phyloP scores from a whole-genome alignment of 2,888 invertebrate genomes.

The Eulithis prunata region DNA sequence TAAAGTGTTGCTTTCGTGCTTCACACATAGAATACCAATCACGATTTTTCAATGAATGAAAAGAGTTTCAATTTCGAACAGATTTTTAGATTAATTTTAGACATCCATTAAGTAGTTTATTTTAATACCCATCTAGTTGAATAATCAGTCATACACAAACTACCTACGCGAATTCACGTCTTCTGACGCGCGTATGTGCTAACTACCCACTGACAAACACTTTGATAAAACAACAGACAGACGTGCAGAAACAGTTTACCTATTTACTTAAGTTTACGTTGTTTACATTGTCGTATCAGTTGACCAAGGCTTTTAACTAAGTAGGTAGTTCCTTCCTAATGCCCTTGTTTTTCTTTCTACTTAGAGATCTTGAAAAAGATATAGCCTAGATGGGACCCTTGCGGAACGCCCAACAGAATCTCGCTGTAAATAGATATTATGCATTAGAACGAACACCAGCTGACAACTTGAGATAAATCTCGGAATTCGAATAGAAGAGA shows the following conservation, averaged over 20 bases:
- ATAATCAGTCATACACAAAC: background rate
- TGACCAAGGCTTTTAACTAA: background rate
- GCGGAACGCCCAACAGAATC: background rate
- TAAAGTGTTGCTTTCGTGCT: background rate
- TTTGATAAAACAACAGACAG: slow-evolving; percentile 18
- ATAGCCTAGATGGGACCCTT: background rate
- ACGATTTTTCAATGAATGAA: background rate
- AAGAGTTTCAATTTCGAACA: background rate
- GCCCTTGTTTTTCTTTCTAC: background rate
- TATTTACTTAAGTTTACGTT: slow-evolving; percentile 1
- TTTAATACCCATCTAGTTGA: background rate
- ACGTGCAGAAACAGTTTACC: slow-evolving; percentile 19
- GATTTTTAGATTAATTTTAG: too few relatives aligned
- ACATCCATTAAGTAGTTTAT: background rate
- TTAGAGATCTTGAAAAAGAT: background rate
- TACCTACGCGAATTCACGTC: background rate
- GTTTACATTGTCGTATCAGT: slow-evolving; percentile 1
- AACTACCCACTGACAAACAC: slow-evolving; percentile 20
- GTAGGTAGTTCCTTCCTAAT: background rate
- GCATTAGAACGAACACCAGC: background rate
- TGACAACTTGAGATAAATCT: background rate
- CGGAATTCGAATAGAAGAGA: background rate
- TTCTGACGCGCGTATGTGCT: slow-evolving; percentile 17
- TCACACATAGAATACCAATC: background rate
- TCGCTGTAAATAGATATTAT: too few relatives aligned